Evolutionary conservation across 1,140 invertebrate species (phyloP), one percentile per base, ranked within the genome.

Genomic region (Physella acuta): DNA sequence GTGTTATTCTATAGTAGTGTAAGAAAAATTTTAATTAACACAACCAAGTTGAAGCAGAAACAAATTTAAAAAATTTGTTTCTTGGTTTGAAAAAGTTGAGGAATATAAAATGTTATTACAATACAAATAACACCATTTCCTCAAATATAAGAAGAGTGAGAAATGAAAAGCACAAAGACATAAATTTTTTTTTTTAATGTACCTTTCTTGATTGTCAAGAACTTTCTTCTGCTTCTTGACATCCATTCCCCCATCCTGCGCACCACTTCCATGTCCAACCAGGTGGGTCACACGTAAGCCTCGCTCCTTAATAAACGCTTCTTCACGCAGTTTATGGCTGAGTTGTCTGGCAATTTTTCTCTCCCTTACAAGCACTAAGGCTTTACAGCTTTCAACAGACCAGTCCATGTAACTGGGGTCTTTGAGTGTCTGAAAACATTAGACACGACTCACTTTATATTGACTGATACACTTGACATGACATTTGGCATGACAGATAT

Each of bases 361-460:
- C 53, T 77, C 70, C 34, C 78, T 77, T 0, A 83, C 80, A 3
- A 83, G 71, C 24, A 83, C 77, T 30, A 83, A 70, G 1, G 75
- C 76, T 49, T 80, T 78, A 26, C 73, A 62, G 14, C 66, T 65
- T 28, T 59, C 37, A 11, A 52, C 63, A 49, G 39, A 37, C 75
- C 72, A 76, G 36, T 73, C 60, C 17, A 77, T 75, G 53, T 72
- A 69, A 16, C 56, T 8, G 14, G 39, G 28, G 52, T 75, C 70
- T 0, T 64, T 68, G 14, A 81, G 52, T 14, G 73, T 73, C 64
- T 67, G 53, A 3, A 26, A 28, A 2, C 1, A 51, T 31, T 4
- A 65, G 24, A 60, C 16, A 31, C n/a, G n/a, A n/a, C n/a, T n/a
- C n/a, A n/a, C n/a, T n/a, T n/a, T 11, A 56, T 26, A 56, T 56